Evolutionary conservation across 2,797 vertebrate genomes (phyloP).

Genomic region (Halcyon smyrnensis): DNA sequence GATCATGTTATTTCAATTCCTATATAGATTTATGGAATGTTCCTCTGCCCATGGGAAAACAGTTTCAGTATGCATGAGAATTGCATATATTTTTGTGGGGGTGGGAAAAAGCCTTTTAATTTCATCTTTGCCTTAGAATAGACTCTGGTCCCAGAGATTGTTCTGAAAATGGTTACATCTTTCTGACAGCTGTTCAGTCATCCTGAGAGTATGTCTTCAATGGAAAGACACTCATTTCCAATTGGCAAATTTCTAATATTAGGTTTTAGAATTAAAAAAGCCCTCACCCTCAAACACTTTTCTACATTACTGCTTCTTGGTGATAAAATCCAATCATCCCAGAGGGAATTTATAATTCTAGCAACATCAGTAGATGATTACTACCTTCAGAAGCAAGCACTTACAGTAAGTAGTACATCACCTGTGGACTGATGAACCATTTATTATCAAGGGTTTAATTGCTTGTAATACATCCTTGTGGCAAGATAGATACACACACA

Average conservation of each 20-base stretch:
- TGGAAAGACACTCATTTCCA: slow-evolving; percentile 13
- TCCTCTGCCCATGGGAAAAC: neutral
- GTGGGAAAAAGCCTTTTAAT: neutral
- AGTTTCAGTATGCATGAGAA: neutral
- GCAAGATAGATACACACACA: neutral
- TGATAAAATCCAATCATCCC: slow-evolving; percentile 72
- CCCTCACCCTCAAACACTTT: neutral
- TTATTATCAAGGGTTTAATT: slow-evolving; percentile 81
- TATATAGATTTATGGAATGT: neutral
- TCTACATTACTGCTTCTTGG: slow-evolving; percentile 37
- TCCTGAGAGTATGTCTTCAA: neutral
- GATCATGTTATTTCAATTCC: neutral
- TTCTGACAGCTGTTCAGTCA: slow-evolving; percentile 17
- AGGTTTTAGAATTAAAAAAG: slow-evolving; percentile 29
- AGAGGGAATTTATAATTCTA: slow-evolving; percentile 74
- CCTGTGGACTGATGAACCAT: slow-evolving; percentile 75
- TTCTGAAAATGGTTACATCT: neutral
- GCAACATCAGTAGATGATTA: slow-evolving; percentile 71
- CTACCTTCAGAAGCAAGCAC: slow-evolving; percentile 78
- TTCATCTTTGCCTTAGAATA: neutral
- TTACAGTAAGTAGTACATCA: slow-evolving; percentile 22
- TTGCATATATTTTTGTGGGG: neutral
- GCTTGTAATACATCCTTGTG: slow-evolving; percentile 38
- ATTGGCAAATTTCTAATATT: slow-evolving; percentile 58
- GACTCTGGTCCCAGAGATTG: neutral